A percentile compares a stretch with the other conserved stretches of the same genome.
Conservation (phyloP, 2,888 invertebrate species). For the Spisula subtruncata region DNA sequence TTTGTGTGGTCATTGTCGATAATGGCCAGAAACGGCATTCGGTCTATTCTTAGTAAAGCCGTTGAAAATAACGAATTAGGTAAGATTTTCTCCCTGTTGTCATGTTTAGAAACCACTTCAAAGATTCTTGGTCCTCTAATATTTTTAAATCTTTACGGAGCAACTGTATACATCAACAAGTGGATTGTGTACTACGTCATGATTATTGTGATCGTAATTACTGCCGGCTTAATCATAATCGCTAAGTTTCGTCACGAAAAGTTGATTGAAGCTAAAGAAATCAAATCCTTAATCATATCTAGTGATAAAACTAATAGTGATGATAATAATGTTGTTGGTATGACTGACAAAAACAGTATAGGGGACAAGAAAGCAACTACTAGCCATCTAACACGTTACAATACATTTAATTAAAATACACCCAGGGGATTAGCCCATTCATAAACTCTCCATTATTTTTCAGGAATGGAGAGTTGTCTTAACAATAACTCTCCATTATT, state of each 20-base stretch:
- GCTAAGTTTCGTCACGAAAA: constrained; percentile 1
- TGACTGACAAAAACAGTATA: background rate
- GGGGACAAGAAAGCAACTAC: background rate
- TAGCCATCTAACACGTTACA: background rate
- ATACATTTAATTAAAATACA: background rate
- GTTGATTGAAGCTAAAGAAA: background rate
- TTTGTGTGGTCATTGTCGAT: background rate
- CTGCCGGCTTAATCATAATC: background rate
- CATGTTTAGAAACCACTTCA: background rate
- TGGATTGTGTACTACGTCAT: background rate
- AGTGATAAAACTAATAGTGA: background rate
- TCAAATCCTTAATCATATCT: background rate
- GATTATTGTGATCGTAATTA: background rate
- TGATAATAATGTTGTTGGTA: background rate
- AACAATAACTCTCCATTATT: no score
- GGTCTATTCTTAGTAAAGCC: background rate
- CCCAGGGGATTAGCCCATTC: no score
- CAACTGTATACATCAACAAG: background rate
- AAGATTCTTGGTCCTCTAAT: background rate
- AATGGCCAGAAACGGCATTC: background rate
- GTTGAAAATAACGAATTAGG: constrained; percentile 7
- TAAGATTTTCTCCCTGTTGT: background rate
- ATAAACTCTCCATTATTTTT: no score
- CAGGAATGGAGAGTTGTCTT: no score
- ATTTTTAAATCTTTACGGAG: background rate